Evolutionary conservation across 2,113 vertebrate species (phyloP).

Genomic region (Hippopotamus amphibius): DNA sequence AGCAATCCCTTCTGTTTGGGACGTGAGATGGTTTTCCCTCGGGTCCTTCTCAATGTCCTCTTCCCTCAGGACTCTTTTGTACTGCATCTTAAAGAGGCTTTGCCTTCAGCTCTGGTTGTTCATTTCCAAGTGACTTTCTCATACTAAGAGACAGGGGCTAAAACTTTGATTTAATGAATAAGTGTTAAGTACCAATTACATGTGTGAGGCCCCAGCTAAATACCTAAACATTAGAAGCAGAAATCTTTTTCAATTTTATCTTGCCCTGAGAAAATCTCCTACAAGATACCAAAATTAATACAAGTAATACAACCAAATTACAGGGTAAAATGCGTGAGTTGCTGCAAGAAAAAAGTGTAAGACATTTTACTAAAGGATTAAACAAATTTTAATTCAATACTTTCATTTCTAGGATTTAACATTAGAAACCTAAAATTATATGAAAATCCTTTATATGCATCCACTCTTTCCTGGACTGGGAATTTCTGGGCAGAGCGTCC

Average conservation of each 20-base stretch:
- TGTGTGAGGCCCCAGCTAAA: neutral
- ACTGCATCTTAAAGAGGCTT: neutral
- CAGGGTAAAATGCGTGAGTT: neutral
- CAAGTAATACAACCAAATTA: neutral
- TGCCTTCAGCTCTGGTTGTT: neutral
- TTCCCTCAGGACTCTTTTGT: neutral
- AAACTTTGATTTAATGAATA: neutral
- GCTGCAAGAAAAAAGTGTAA: neutral
- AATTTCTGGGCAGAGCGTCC: too few relatives aligned
- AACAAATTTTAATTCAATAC: neutral
- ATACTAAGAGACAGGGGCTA: neutral
- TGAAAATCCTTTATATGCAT: neutral
- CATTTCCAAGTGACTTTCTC: neutral
- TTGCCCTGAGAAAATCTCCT: neutral
- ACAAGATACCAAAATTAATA: neutral
- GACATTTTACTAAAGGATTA: neutral
- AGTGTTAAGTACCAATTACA: neutral
- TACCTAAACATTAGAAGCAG: neutral
- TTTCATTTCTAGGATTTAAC: neutral
- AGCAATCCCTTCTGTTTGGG: too few relatives aligned
- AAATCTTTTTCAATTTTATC: neutral
- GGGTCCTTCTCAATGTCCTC: too few relatives aligned
- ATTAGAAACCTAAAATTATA: neutral
- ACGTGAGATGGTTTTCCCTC: fast-evolving
- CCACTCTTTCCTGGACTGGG: neutral